Evolutionary conservation across 2,888 invertebrate genomes (phyloP).

Genomic region (Serrognathus titanus): DNA sequence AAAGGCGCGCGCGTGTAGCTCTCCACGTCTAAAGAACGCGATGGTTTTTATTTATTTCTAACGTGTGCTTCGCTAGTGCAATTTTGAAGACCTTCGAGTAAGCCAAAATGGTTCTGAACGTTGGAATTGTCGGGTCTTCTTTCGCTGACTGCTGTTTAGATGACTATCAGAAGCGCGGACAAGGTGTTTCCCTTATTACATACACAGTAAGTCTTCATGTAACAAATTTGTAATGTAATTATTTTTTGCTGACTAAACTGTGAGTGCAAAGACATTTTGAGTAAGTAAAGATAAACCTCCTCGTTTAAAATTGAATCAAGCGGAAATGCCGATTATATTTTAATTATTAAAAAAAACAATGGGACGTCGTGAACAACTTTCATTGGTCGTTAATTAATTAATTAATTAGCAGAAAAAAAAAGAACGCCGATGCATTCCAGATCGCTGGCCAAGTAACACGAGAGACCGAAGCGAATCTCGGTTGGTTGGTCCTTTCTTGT

Average conservation of each 20-base stretch:
- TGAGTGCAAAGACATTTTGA: background rate
- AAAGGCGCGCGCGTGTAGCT: background rate
- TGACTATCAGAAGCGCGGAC: slow-evolving; percentile 37
- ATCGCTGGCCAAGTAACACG: no score
- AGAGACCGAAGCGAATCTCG: no score
- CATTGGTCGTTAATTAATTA: no score
- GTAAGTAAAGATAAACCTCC: background rate
- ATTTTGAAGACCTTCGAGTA: background rate
- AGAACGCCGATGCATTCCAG: no score
- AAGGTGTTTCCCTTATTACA: slow-evolving; percentile 38
- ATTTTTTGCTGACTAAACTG: no score
- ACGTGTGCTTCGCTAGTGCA: background rate
- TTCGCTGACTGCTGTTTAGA: slow-evolving; percentile 36
- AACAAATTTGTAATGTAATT: background rate
- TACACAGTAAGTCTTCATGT: slow-evolving; percentile 38
- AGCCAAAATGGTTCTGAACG: slow-evolving; percentile 41
- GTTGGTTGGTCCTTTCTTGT: no score
- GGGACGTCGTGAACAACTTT: background rate
- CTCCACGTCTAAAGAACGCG: background rate
- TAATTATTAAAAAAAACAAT: background rate
- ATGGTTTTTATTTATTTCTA: background rate
- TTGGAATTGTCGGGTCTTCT: slow-evolving; percentile 40
- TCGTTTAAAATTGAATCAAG: background rate
- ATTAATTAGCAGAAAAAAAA: no score
- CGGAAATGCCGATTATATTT: background rate